These are phyloP conservation scores for Harpegnathos saltator DNA, from an alignment of 1,140 invertebrate genomes.

Conservation along the genomic window DNA sequence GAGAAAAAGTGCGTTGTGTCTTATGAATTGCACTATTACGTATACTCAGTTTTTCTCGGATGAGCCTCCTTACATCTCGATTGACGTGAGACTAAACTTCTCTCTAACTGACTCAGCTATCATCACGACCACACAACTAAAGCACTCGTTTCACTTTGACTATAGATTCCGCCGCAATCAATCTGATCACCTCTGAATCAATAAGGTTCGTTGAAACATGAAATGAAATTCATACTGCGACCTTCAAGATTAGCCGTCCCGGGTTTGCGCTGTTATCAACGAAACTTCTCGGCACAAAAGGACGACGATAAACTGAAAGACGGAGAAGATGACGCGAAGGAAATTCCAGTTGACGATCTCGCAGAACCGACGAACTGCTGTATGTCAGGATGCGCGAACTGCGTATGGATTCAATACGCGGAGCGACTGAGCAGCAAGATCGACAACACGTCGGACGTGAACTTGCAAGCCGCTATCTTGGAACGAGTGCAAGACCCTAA, in stretches of 20 bases:
- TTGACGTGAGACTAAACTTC: too few species aligned
- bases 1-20: too few species aligned
- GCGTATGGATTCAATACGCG: constrained; percentile 97
- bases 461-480: constrained; percentile 91
- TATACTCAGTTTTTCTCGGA: too few species aligned
- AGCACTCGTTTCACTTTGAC: too few species aligned
- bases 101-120: too few species aligned
- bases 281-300: constrained; percentile 21
- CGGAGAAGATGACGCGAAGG: background rate
- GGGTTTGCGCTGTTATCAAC: background rate
- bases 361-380: constrained; percentile 94
- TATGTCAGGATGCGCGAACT: constrained; percentile 97
- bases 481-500: constrained; percentile 93
- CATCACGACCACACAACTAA: too few species aligned
- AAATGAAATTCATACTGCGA: constrained; percentile 17
- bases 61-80: too few species aligned
- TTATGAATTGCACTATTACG: too few species aligned
- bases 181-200: too few species aligned
- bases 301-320: constrained; percentile 27
- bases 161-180: too few species aligned
- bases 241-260: background rate
- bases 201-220: background rate
- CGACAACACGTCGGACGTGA: constrained; percentile 88
- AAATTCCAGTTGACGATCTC: constrained; percentile 69
- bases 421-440: constrained; percentile 91